Conservation (phyloP, 2,797 vertebrate genomes). For the Leptoclinus maculatus region DNA sequence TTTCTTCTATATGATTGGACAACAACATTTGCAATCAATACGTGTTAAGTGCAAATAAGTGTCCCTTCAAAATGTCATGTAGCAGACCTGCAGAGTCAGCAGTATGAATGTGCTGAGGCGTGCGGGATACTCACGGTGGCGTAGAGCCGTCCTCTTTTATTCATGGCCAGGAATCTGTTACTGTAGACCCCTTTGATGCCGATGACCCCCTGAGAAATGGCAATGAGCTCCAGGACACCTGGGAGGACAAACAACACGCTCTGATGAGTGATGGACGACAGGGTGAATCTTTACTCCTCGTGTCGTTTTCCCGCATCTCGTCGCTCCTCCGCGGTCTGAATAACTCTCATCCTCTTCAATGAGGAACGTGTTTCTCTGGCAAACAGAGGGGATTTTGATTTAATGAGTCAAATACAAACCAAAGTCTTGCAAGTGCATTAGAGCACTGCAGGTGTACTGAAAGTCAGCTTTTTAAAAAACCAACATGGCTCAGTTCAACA, state of each 20-base stretch:
- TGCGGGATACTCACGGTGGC: constrained; percentile 89
- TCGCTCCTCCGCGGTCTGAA: neutral
- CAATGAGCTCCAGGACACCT: constrained; percentile 99
- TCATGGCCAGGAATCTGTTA: constrained; percentile 99
- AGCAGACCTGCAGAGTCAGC: neutral
- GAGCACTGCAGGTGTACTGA: neutral
- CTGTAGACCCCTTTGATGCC: constrained; percentile 98
- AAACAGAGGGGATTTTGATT: neutral
- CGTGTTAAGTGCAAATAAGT: neutral
- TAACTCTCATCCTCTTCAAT: neutral
- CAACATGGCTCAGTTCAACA: too few species aligned
- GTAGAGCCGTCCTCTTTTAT: constrained; percentile 96
- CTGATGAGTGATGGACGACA: constrained; percentile 30
- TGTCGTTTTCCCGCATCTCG: constrained; percentile 3
- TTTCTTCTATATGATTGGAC: neutral
- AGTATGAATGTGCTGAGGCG: neutral
- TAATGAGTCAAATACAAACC: neutral
- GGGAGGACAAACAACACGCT: constrained; percentile 50
- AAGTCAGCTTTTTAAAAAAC: too few species aligned
- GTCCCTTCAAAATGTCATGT: too few species aligned
- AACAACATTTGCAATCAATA: neutral
- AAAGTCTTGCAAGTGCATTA: neutral
- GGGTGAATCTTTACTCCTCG: constrained; percentile 22
- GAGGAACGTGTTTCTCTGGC: neutral
- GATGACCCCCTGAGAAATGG: constrained; percentile 97